Evolutionary conservation across 2,113 vertebrate genomes (phyloP).

Genomic region (Aptenodytes forsteri): DNA sequence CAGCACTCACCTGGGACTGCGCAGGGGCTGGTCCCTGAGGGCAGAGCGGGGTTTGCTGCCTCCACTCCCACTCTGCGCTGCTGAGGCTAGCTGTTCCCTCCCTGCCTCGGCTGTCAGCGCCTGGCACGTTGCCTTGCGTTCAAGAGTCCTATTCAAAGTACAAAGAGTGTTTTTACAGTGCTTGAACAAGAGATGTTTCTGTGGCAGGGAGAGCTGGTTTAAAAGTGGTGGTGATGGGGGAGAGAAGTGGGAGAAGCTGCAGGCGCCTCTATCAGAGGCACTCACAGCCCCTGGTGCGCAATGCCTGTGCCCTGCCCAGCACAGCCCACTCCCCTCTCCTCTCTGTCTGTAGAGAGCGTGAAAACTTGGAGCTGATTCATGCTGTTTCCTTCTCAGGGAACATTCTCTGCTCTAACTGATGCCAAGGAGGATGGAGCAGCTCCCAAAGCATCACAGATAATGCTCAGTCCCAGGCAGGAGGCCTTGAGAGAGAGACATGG

Average conservation of each 20-base stretch:
- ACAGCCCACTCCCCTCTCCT: background rate
- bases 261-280: background rate
- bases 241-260: background rate
- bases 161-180: background rate
- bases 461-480: background rate
- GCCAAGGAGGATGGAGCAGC: background rate
- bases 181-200: background rate
- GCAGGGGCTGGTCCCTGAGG: fast-evolving
- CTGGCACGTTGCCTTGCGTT: background rate
- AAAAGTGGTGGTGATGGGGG: background rate
- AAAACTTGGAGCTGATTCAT: background rate
- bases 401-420: background rate
- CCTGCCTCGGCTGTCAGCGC: background rate
- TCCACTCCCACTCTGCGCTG: background rate
- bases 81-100: background rate
- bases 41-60: background rate
- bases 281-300: background rate
- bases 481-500: background rate
- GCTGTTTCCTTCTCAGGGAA: background rate
- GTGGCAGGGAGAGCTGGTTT: background rate
- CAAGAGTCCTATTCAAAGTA: constrained; percentile 18
- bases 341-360: background rate
- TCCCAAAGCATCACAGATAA: background rate
- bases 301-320: background rate
- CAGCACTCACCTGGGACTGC: background rate